These are phyloP conservation scores for Atherinomorus stipes DNA, from an alignment of 2,113 vertebrate genomes.

Conservation along the genomic window DNA sequence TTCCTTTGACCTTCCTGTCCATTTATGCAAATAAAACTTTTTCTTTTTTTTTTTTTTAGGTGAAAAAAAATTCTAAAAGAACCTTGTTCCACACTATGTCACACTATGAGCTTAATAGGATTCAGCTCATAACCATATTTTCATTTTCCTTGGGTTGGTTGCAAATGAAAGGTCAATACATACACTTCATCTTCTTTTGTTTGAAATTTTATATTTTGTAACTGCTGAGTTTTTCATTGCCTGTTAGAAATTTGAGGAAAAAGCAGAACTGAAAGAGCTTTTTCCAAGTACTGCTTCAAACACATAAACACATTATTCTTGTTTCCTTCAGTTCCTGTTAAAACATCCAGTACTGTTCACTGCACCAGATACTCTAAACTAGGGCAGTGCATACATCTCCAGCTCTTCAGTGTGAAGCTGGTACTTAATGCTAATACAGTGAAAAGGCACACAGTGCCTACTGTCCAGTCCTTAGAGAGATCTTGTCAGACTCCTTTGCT, in stretches of 20 bases:
- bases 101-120: not conserved
- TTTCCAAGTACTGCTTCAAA: not conserved
- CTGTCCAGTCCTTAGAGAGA: slow-evolving; percentile 47
- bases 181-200: not conserved
- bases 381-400: slow-evolving; percentile 23
- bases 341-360: not conserved
- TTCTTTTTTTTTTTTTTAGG: slow-evolving; percentile 58
- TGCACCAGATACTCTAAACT: slow-evolving; percentile 40
- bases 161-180: not conserved
- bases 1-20: slow-evolving; percentile 40
- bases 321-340: not conserved
- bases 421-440: slow-evolving; percentile 47
- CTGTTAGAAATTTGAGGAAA: too few relatives aligned
- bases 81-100: slow-evolving; percentile 2
- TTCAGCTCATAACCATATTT: not conserved
- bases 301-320: not conserved
- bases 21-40: slow-evolving; percentile 58
- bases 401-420: slow-evolving; percentile 33
- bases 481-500: slow-evolving; percentile 38
- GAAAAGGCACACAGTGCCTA: slow-evolving; percentile 18
- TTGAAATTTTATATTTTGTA: not conserved
- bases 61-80: slow-evolving; percentile 30
- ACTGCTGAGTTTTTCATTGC: too few relatives aligned
- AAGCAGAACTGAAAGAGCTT: not conserved
- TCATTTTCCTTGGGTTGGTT: not conserved